Conservation (phyloP, 2,888 invertebrate genomes). For the Tipula confusa region DNA sequence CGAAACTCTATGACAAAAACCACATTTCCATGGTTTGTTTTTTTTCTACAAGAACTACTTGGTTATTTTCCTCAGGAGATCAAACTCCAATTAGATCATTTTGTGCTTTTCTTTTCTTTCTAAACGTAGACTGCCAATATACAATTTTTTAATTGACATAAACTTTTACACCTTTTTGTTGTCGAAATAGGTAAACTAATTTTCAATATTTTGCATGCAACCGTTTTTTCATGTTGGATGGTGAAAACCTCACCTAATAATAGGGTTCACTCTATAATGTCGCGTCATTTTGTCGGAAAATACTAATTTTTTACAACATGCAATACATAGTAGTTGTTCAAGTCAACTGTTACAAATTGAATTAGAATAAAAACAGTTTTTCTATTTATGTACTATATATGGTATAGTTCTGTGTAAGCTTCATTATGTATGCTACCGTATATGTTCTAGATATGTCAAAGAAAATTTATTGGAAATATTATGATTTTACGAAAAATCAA, state of each 20-base stretch:
- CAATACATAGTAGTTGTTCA: neutral
- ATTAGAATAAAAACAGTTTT: too few species aligned
- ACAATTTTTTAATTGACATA: neutral
- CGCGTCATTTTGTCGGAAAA: slow-evolving; percentile 5
- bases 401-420: too few species aligned
- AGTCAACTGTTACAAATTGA: too few species aligned
- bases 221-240: neutral
- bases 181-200: neutral
- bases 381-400: too few species aligned
- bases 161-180: neutral
- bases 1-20: too few species aligned
- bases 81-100: too few species aligned
- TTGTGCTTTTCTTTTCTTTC: too few species aligned
- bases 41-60: too few species aligned
- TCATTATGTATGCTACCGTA: neutral
- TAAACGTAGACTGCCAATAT: too few species aligned
- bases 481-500: too few species aligned
- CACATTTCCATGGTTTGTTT: too few species aligned
- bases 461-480: neutral
- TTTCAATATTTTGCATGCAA: neutral
- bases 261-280: neutral
- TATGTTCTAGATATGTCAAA: neutral
- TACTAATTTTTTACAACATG: neutral
- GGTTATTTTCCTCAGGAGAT: too few species aligned
- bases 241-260: neutral